Conservation (phyloP, 2,888 invertebrate genomes). For the Leptinotarsa rubiginosa region DNA sequence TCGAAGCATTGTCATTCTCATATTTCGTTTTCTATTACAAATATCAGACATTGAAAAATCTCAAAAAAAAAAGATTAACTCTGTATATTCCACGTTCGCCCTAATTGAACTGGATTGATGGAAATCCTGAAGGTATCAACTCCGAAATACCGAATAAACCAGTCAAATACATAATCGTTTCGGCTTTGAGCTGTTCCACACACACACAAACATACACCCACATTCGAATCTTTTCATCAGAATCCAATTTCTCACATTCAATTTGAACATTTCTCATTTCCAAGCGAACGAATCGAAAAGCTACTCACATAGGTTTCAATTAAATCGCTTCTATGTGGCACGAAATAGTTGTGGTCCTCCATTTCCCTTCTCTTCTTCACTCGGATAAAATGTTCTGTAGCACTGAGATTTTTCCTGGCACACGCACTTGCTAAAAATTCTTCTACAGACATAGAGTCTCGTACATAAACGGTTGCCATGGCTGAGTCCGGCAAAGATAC, state of each 20-base stretch:
- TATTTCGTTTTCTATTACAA: no score
- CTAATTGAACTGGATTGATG: no score
- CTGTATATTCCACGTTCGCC: no score
- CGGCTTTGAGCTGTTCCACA: background rate
- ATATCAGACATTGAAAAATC: no score
- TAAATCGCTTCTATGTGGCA: slow-evolving; percentile 93
- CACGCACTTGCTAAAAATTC: slow-evolving; percentile 95
- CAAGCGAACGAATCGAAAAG: slow-evolving; percentile 22
- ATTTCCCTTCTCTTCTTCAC: slow-evolving; percentile 94
- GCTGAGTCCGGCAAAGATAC: slow-evolving; percentile 89
- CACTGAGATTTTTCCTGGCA: slow-evolving; percentile 89
- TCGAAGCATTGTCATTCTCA: no score
- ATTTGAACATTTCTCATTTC: slow-evolving; percentile 18
- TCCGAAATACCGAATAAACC: background rate
- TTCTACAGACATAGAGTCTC: slow-evolving; percentile 94
- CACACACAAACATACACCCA: background rate
- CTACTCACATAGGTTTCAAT: slow-evolving; percentile 94
- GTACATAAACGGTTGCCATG: slow-evolving; percentile 85
- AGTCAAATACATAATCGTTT: slow-evolving; percentile 11
- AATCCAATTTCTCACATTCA: slow-evolving; percentile 18
- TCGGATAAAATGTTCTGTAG: slow-evolving; percentile 95
- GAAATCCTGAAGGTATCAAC: no score
- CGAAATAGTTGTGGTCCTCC: slow-evolving; percentile 96
- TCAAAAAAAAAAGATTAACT: no score
- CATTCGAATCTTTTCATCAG: slow-evolving; percentile 4